Base-by-base conservation (phyloP, 2,797 vertebrate genomes). In the Distichodus sexfasciatus region DNA sequence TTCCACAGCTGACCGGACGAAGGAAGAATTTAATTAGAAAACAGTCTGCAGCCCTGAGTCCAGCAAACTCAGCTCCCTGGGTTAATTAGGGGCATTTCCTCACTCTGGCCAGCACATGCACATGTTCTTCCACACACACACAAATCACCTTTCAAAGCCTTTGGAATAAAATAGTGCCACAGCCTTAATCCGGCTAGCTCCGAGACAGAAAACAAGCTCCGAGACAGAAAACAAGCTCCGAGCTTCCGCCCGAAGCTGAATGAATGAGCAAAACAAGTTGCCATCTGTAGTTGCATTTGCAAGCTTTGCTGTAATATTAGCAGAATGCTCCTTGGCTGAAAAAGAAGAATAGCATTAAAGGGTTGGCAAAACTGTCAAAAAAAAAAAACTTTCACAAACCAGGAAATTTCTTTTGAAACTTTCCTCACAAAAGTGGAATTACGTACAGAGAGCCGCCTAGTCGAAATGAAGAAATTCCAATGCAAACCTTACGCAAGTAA, bases 61-160 rank as follows among this genome's bases (percentile, higher is more conserved):
- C 24, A 70, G 26, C 57, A 72, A 60, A 66, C 59, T 26, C 23
- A 29, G 46, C 47, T 26, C 26, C 53, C 24, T 29, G 17, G 64
- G 59, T 69, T 69, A 74, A 69, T 69, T 54, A 58, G 19, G 43
- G 40, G 33, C 43, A 69, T 59, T 57, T 50, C 31, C 71, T 26
- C 24, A 10, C 23, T 9, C 21, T 26, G 28, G 17, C 31, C 31
- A 31, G 28, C 33, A 11, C 35, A 19, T 55, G 5, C 29, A 35
- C 5, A 14, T 11, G 19, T 2, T 21, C n/a, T n/a, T n/a, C n/a
- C n/a, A 4, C 26, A 53, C 28, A 53, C 4, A 17, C 28, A 54
- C 15, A 19, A 8, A 2, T 2, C n/a, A n/a, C 3, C 29, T 26
- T 29, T 26, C 6, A 28, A 33, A 9, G 53, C 31, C 17, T n/a